Percentiles rank a stretch among this genome's conserved stretches.
These are phyloP conservation scores for Gavialis gangeticus DNA, from an alignment of 2,113 vertebrate genomes.

Conservation along the genomic window DNA sequence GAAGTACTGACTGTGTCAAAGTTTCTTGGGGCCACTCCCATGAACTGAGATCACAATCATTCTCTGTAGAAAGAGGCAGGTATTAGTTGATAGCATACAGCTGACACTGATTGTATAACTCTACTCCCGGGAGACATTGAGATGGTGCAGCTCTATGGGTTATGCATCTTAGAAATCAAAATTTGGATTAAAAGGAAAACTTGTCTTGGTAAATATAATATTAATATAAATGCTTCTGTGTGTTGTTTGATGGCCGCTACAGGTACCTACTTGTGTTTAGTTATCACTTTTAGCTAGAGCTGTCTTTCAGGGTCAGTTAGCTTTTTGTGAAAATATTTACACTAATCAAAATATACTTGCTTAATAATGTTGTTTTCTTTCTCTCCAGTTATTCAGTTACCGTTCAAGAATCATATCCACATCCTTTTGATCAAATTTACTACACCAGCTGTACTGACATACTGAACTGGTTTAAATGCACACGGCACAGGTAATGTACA, in stretches of 20 bases:
- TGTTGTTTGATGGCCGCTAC: background rate
- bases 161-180: background rate
- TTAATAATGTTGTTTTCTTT: conserved; percentile 20
- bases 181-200: background rate
- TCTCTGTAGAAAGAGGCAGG: background rate
- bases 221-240: too few relatives aligned
- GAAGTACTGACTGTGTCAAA: background rate
- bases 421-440: conserved; percentile 96
- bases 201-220: background rate
- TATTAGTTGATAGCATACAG: background rate
- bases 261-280: background rate
- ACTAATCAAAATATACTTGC: background rate
- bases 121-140: background rate
- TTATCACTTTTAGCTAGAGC: background rate
- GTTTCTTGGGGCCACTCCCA: background rate
- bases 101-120: background rate
- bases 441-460: conserved; percentile 98
- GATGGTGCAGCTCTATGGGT: background rate
- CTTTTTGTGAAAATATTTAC: background rate
- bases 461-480: conserved; percentile 99
- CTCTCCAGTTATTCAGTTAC: conserved; percentile 91
- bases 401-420: conserved; percentile 95
- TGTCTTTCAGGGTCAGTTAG: background rate
- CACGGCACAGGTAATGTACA: conserved; percentile 90
- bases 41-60: background rate